phyloP scores from a whole-genome alignment of 2,113 vertebrate species.

The Oplegnathus fasciatus region DNA sequence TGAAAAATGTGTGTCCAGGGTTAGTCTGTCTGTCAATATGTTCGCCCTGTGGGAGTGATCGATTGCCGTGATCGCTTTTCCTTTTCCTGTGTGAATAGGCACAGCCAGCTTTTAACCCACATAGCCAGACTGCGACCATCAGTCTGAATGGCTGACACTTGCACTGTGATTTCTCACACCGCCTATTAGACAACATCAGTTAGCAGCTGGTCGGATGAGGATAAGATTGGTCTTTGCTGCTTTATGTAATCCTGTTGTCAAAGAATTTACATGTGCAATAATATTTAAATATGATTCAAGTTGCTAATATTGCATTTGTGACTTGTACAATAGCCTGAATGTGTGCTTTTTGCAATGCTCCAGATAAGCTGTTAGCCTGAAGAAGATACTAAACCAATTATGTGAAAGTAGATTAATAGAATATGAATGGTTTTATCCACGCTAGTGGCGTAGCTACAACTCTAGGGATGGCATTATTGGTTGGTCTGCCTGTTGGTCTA shows the following conservation, averaged over 20 bases:
- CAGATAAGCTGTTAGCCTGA: not conserved
- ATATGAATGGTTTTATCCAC: not conserved
- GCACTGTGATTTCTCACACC: slow-evolving; percentile 19
- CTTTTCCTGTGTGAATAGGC: slow-evolving; percentile 30
- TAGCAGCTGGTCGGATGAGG: not conserved
- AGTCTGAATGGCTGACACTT: slow-evolving; percentile 3
- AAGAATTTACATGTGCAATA: not conserved
- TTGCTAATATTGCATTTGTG: not conserved
- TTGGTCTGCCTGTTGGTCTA: not conserved
- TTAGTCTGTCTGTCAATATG: slow-evolving; percentile 20
- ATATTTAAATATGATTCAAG: not conserved
- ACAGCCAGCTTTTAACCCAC: slow-evolving; percentile 58
- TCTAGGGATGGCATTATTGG: not conserved
- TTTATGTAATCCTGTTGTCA: not conserved
- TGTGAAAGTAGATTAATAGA: not conserved
- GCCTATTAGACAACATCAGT: not conserved
- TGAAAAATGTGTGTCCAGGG: not conserved
- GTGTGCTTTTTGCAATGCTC: not conserved
- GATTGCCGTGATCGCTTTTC: slow-evolving; percentile 29
- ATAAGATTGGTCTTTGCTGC: not conserved
- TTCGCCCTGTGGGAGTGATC: slow-evolving; percentile 45
- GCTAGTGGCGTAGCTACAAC: not conserved
- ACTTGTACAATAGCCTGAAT: not conserved
- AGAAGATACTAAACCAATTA: not conserved
- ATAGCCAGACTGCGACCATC: slow-evolving; percentile 16